Evolutionary conservation across 2,113 vertebrate species (phyloP).

Genomic region (Atlantisia rogersi): DNA sequence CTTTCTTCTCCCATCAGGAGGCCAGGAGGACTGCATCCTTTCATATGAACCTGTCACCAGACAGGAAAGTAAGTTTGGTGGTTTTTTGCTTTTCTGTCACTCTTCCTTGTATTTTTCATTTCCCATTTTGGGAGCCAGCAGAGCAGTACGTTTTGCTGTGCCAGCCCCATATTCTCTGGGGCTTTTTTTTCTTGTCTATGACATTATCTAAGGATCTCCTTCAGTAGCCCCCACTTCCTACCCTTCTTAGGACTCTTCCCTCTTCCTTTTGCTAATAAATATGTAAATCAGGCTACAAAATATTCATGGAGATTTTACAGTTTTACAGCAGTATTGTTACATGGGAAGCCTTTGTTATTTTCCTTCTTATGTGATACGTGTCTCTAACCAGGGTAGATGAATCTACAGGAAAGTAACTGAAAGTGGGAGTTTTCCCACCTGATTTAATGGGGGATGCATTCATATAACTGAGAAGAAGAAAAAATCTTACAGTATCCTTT

Average conservation of each 20-base stretch:
- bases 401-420: background rate
- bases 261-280: background rate
- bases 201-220: background rate
- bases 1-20: conserved; percentile 83
- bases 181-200: background rate
- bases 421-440: background rate
- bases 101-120: background rate
- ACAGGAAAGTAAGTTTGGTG: conserved; percentile 90
- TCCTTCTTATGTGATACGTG: background rate
- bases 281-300: background rate
- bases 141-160: background rate
- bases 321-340: background rate
- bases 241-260: too few species aligned
- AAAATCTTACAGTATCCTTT: background rate
- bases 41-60: conserved; percentile 94
- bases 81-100: background rate
- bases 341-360: background rate
- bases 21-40: conserved; percentile 93
- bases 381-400: background rate
- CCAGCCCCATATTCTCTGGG: background rate
- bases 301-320: background rate
- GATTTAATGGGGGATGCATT: background rate
- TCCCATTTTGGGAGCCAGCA: background rate
- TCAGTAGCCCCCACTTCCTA: background rate
- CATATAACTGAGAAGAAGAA: background rate